Conservation (phyloP, 2,797 vertebrate genomes). For the Pelochelys cantorii region DNA sequence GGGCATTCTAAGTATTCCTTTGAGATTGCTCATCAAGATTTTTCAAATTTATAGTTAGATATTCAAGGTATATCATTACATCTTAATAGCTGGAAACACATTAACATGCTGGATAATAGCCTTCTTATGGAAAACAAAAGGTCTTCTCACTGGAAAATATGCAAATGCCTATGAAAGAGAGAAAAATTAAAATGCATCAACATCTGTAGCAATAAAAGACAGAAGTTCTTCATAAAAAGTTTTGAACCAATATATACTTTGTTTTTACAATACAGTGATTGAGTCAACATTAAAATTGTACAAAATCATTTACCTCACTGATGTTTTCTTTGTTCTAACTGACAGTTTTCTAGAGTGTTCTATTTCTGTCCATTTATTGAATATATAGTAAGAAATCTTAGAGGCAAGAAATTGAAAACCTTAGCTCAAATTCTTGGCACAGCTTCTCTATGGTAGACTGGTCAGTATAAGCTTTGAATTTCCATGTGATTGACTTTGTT, state of each 20-base stretch:
- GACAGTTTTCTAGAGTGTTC: conserved; percentile 34
- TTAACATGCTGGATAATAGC: conserved; percentile 67
- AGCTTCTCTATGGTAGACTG: neutral
- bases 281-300: conserved; percentile 42
- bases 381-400: conserved; percentile 2
- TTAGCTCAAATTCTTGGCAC: neutral
- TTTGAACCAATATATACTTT: conserved; percentile 42
- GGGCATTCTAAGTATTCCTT: conserved; percentile 76
- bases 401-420: neutral
- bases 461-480: conserved; percentile 10
- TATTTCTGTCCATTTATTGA: conserved; percentile 12
- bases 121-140: conserved; percentile 71
- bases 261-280: conserved; percentile 17
- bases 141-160: conserved; percentile 61
- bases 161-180: conserved; percentile 60
- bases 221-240: conserved; percentile 59
- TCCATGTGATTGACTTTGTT: neutral
- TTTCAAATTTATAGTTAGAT: conserved; percentile 78
- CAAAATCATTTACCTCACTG: conserved; percentile 36
- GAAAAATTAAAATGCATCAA: conserved; percentile 67
- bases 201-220: conserved; percentile 57
- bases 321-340: neutral
- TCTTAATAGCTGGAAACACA: conserved; percentile 74
- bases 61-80: conserved; percentile 76
- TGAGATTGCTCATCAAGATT: conserved; percentile 72